Evolutionary conservation across 2,888 invertebrate species (phyloP).

Genomic region (Rhyacophila evoluta): DNA sequence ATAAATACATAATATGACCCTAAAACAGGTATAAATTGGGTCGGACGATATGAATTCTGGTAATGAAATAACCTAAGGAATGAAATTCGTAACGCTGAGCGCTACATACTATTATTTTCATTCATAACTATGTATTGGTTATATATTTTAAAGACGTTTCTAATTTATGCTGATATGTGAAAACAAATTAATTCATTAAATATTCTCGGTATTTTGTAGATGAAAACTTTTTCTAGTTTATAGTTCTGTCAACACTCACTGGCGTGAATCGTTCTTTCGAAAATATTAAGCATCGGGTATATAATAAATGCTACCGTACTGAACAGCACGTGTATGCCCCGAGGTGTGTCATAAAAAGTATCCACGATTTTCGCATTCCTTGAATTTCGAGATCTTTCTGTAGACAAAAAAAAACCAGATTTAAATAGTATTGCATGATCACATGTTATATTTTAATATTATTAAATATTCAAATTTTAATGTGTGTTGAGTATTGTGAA

Average conservation of each 20-base stretch:
- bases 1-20: not conserved
- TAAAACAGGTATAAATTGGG: not conserved
- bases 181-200: no score
- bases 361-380: slow-evolving; percentile 8
- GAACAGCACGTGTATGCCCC: slow-evolving; percentile 8
- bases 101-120: not conserved
- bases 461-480: no score
- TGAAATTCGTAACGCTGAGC: not conserved
- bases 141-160: no score
- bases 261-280: not conserved
- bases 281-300: no score
- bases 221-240: no score
- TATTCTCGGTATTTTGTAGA: no score
- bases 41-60: not conserved
- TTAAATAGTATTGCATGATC: not conserved
- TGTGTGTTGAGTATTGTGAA: no score
- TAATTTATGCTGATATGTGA: no score
- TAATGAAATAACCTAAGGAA: not conserved
- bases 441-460: no score
- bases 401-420: not conserved
- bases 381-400: not conserved
- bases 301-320: not conserved
- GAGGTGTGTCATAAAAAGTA: not conserved
- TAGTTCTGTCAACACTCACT: not conserved
- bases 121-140: no score